A percentile compares a stretch with the other conserved stretches of the same genome.
phyloP scores from a whole-genome alignment of 1,140 invertebrate genomes.

The Homarus americanus region DNA sequence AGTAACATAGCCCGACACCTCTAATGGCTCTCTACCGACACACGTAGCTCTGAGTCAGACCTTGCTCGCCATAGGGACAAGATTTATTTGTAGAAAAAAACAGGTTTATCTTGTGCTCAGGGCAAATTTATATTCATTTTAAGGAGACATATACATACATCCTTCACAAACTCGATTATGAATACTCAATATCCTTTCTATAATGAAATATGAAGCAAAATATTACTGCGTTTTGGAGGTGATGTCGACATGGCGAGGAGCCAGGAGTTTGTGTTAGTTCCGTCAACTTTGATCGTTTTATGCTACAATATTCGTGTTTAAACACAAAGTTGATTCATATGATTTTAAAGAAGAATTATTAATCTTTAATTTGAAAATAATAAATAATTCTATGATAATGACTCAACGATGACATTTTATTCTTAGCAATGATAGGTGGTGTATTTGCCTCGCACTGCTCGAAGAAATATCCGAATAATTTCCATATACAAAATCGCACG shows the following conservation, averaged over 20 bases:
- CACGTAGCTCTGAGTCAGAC: conserved; percentile 16
- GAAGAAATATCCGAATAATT: conserved; percentile 37
- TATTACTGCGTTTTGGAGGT: conserved; percentile 5
- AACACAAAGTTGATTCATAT: neutral
- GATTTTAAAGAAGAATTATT: conserved; percentile 47
- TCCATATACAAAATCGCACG: neutral
- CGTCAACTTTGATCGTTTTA: conserved; percentile 19
- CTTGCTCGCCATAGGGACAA: conserved; percentile 7
- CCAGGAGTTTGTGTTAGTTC: conserved; percentile 69
- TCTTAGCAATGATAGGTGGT: conserved; percentile 52
- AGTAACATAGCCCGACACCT: conserved; percentile 10
- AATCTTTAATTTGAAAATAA: neutral
- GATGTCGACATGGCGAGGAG: conserved; percentile 57
- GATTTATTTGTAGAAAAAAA: conserved; percentile 30
- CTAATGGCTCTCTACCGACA: neutral
- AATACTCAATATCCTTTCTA: neutral
- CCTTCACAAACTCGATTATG: neutral
- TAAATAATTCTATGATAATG: neutral
- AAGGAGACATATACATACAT: neutral
- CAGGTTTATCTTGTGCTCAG: neutral
- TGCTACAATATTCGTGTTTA: neutral
- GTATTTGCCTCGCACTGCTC: conserved; percentile 19
- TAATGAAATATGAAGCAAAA: conserved; percentile 36
- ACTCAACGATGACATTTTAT: conserved; percentile 20
- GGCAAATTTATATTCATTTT: neutral